Conservation (phyloP, 2,113 vertebrate genomes). For the Microcebus griseorufus region DNA sequence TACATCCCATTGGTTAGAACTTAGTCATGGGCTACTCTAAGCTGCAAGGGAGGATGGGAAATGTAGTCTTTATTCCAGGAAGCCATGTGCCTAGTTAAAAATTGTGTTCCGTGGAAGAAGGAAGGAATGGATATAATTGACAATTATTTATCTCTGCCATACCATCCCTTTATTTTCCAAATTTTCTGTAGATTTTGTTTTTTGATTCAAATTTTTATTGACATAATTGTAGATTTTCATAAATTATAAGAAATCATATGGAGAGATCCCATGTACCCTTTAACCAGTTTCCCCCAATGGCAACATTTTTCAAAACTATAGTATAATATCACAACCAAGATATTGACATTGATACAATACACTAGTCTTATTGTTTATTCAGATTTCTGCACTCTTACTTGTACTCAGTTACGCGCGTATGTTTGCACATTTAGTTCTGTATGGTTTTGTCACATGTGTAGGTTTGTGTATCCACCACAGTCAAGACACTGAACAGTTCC, state of each 20-base stretch:
- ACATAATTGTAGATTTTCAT: not conserved
- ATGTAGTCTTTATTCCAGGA: not conserved
- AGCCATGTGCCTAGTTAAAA: not conserved
- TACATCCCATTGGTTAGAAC: not conserved
- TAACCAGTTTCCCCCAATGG: not conserved
- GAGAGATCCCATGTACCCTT: not conserved
- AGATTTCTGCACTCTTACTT: not conserved
- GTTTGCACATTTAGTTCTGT: not conserved
- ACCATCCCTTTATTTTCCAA: constrained; percentile 29
- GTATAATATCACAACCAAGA: not conserved
- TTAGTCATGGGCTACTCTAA: not conserved
- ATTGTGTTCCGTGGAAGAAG: not conserved
- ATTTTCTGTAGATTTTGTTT: not conserved
- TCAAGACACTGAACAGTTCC: not conserved
- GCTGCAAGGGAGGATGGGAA: not conserved
- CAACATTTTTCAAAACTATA: not conserved
- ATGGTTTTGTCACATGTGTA: not conserved
- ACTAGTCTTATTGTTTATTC: not conserved
- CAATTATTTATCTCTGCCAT: not conserved
- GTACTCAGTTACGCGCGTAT: not conserved
- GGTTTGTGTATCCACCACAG: not conserved
- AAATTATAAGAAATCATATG: not conserved
- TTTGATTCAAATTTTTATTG: constrained; percentile 1
- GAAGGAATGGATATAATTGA: not conserved
- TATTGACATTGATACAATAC: not conserved